Evolutionary conservation across 2,113 vertebrate species (phyloP), one percentile per base, ranked within the genome.

Genomic region (Sinocyclocheilus anshuiensis): DNA sequence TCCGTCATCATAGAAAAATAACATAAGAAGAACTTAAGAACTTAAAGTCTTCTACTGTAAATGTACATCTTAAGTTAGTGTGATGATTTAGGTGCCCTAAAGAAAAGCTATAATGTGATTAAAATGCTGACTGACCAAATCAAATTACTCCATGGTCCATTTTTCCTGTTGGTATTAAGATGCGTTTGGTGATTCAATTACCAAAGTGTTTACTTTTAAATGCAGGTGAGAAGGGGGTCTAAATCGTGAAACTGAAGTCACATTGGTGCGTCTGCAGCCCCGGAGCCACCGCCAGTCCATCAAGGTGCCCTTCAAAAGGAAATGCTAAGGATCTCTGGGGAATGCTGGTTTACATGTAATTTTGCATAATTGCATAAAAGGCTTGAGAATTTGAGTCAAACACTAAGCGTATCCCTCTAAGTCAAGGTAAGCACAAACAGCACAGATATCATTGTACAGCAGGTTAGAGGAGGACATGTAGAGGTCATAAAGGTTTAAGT

Each of bases 301-400:
- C 42, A 76, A 76, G 42, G 74, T 76, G 74, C n/a, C 74, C 42
- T 76, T 76, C 42, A 50, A 26, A 12, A 76, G 74, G 22, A 26
- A 76, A 48, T 8, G 12, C 42, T 76, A 16, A 16, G 42, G 72
- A 48, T 76, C 74, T 50, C 74, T 50, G 1, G 74, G 42, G 74
- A 13, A 45, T 16, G n/a, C 74, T 13, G 42, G n/a, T 50, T 76
- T 76, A 50, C 13, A 6, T 8, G 42, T 76, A 3, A 76, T 76
- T 50, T 9, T 50, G 42, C 74, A 26, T 76, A 76, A 76, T n/a
- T 76, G 74, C 42, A 76, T 76, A 76, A 76, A 75, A 76, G 22
- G 42, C 42, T n/a, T 15, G 74, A 76, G 42, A 76, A 76, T 26
- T 6, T 24, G 42, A 48, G 12, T 24, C 42, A 24, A 75, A 50